Base-by-base conservation (phyloP, 2,113 vertebrate species). In the Ceratotherium simum region DNA sequence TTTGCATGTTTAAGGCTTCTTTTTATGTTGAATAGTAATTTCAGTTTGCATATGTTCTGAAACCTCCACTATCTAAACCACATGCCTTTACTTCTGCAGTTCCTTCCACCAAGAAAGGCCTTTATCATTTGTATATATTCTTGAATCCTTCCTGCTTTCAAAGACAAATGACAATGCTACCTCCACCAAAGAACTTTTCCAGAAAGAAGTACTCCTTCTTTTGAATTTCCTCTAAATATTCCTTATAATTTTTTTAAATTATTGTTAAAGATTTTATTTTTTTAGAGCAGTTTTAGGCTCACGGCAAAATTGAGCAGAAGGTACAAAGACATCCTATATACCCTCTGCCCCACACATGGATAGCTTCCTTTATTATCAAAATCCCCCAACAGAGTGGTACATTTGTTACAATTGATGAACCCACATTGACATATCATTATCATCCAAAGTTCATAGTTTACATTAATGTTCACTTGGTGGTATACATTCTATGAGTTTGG, bases 331-430 rank as follows among this genome's bases (percentile, higher is more conserved):
- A 42, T 21, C 5, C 5, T 7, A 8, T 27, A 8, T 65, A 23
- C 5, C 3, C 17, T 23, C 16, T 75, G 10, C 4, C 51, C 17
- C 16, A 4, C 7, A 29, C 7, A 17, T 13, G 20, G 25, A 79
- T 6, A 54, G 2, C 4, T 4, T 62, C 11, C 3, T 31, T 21
- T 3, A 16, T 54, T 33, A 13, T n/a, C 31, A 65, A 4, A 5
- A 46, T 70, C 3, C 20, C 60, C 6, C 6, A n/a, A 10, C 6
- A 21, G 10, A 23, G 9, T 64, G 27, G 20, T 11, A 72, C 16
- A 0, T 21, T n/a, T 25, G 3, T 36, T 64, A 25, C 21, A 42
- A 20, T 6, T 64, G 73, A 36, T 36, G 11, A 20, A 36, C 1
- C 0, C 23, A 13, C 5, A n/a, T 2, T 6, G 72, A 51, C 14